Percentiles rank a stretch among this genome's conserved stretches.
These are phyloP conservation scores for Nerophis ophidion DNA, from an alignment of 2,113 vertebrate species.

Conservation along the genomic window DNA sequence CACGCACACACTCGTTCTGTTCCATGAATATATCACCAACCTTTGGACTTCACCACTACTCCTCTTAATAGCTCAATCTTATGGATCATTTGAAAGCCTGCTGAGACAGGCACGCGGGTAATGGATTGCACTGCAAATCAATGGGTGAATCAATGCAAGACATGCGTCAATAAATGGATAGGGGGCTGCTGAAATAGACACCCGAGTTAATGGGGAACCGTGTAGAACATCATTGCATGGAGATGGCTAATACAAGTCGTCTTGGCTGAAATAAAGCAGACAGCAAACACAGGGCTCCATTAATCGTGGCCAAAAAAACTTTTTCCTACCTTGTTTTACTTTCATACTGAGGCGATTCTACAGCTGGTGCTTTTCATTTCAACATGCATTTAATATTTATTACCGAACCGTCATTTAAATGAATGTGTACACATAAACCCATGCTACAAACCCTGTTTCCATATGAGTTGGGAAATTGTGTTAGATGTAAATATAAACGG, in stretches of 20 bases:
- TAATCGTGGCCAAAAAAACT: neutral
- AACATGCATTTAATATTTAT: neutral
- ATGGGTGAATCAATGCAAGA: conserved; percentile 62
- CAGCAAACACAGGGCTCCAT: conserved; percentile 36
- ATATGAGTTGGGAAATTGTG: too few species aligned
- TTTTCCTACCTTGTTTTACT: neutral
- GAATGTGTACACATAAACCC: too few species aligned
- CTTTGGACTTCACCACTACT: conserved; percentile 64
- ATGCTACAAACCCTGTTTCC: too few species aligned
- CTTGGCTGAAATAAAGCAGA: conserved; percentile 54
- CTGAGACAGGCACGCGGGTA: conserved; percentile 67
- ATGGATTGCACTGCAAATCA: conserved; percentile 70
- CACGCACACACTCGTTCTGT: conserved; percentile 16
- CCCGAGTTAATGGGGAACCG: conserved; percentile 45
- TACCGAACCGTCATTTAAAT: neutral
- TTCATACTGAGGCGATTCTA: neutral
- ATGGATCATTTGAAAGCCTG: conserved; percentile 68
- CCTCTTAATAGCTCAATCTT: conserved; percentile 62
- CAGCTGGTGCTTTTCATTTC: neutral
- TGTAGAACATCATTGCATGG: conserved; percentile 38
- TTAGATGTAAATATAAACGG: too few species aligned
- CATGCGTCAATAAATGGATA: conserved; percentile 69
- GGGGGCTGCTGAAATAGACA: conserved; percentile 65
- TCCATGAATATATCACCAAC: conserved; percentile 51
- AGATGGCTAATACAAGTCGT: conserved; percentile 30